Evolutionary conservation across 2,113 vertebrate genomes (phyloP).

Genomic region (Hiodon tergisus): DNA sequence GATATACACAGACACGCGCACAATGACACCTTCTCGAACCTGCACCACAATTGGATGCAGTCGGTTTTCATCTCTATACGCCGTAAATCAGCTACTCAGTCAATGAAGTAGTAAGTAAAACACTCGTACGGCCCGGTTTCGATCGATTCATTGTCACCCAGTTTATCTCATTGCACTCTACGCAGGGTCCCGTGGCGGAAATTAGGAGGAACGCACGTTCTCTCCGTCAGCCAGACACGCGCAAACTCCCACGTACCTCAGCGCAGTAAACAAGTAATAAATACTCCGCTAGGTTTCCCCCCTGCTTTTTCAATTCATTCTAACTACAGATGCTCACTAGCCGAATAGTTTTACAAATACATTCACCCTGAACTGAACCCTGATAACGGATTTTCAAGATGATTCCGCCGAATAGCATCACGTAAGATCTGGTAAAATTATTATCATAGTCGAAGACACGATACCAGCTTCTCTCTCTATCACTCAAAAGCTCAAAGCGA

Average conservation of each 20-base stretch:
- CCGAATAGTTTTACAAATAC: neutral
- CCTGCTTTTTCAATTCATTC: constrained; percentile 7
- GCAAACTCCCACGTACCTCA: neutral
- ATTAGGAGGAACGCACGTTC: neutral
- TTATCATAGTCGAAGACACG: neutral
- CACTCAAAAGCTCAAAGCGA: neutral
- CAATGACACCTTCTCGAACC: neutral
- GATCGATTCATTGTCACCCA: neutral
- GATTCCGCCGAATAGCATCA: no score
- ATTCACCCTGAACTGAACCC: neutral
- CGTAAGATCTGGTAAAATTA: no score
- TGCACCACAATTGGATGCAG: neutral
- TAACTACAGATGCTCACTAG: constrained; percentile 1
- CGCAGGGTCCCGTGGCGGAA: neutral
- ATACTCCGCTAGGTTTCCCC: neutral
- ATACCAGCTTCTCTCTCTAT: no score
- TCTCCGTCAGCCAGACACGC: neutral
- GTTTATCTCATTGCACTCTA: neutral
- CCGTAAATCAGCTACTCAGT: constrained; percentile 6
- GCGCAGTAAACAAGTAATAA: constrained; percentile 6
- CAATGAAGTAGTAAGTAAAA: constrained; percentile 10
- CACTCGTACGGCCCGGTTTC: neutral
- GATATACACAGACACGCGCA: neutral
- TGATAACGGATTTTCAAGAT: no score
- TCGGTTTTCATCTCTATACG: constrained; percentile 3